These are phyloP conservation scores for Hydrocynus forskahlii DNA, from an alignment of 2,797 vertebrate genomes.

Conservation along the genomic window DNA sequence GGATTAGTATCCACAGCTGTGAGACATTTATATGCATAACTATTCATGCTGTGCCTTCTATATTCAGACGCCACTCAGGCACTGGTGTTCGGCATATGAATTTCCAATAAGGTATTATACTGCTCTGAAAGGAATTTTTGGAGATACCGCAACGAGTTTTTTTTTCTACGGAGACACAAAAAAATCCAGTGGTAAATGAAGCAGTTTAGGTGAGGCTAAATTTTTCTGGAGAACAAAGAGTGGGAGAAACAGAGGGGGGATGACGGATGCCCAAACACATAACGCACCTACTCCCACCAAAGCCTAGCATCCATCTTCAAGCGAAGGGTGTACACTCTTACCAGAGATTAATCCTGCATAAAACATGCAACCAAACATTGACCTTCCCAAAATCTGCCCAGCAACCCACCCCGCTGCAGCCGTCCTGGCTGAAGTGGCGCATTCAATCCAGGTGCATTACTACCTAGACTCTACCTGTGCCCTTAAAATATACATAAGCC, in stretches of 20 bases:
- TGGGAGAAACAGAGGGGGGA: slow-evolving; percentile 1
- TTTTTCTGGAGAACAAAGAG: slow-evolving; percentile 35
- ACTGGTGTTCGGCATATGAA: slow-evolving; percentile 62
- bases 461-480: not conserved
- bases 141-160: slow-evolving; percentile 55
- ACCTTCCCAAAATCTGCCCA: slow-evolving; percentile 65
- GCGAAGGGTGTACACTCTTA: not conserved
- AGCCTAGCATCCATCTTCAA: slow-evolving; percentile 31
- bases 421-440: slow-evolving; percentile 57
- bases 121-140: slow-evolving; percentile 58
- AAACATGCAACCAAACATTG: slow-evolving; percentile 26
- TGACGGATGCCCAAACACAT: slow-evolving; percentile 20
- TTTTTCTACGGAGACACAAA: slow-evolving; percentile 46
- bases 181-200: slow-evolving; percentile 39
- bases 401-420: slow-evolving; percentile 65
- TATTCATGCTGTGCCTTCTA: slow-evolving; percentile 68
- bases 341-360: slow-evolving; percentile 23
- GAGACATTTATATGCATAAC: slow-evolving; percentile 73
- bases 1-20: slow-evolving; percentile 66
- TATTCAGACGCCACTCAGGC: slow-evolving; percentile 63
- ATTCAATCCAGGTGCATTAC: slow-evolving; percentile 54
- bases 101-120: slow-evolving; percentile 68
- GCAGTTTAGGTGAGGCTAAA: slow-evolving; percentile 29
- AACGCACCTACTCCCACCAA: slow-evolving; percentile 25
- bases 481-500: slow-evolving; percentile 75